Conservation (phyloP, 2,113 vertebrate species). For the Gavia stellata region DNA sequence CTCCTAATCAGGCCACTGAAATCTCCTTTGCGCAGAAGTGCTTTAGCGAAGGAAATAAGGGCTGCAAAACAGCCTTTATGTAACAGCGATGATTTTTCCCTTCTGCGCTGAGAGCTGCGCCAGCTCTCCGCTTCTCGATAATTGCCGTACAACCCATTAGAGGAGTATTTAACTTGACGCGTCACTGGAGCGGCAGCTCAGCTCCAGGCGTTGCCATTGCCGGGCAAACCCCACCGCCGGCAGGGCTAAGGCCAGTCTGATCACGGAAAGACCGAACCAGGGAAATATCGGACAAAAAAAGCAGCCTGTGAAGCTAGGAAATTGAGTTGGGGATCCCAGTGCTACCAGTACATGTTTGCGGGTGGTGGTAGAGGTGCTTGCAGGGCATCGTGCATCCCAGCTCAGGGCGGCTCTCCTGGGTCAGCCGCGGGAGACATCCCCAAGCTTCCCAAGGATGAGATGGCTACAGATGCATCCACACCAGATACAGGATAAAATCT, state of each 20-base stretch:
- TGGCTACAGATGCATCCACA: not conserved
- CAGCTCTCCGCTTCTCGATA: not conserved
- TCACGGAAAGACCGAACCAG: not conserved
- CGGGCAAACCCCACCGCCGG: not conserved
- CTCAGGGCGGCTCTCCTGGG: not conserved
- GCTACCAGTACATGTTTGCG: fast-evolving
- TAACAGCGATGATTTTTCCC: not conserved
- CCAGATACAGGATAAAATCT: not conserved
- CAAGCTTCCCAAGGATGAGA: not conserved
- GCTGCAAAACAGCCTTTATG: slow-evolving; percentile 28
- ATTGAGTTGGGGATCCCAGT: not conserved
- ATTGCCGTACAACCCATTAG: not conserved
- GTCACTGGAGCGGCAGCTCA: fast-evolving
- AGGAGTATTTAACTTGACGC: not conserved
- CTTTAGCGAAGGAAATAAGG: not conserved
- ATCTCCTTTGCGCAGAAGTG: not conserved
- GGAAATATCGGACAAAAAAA: fast-evolving
- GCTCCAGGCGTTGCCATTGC: not conserved
- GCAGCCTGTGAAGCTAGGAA: not conserved
- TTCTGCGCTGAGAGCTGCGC: not conserved
- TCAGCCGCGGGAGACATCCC: not conserved
- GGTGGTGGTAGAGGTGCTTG: not conserved
- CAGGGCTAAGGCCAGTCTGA: not conserved
- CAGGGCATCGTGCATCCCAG: not conserved
- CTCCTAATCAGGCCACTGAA: slow-evolving; percentile 22